Percentiles rank a stretch among this genome's conserved stretches.
phyloP scores from a whole-genome alignment of 2,113 vertebrate species.

The Thamnophis sirtalis region DNA sequence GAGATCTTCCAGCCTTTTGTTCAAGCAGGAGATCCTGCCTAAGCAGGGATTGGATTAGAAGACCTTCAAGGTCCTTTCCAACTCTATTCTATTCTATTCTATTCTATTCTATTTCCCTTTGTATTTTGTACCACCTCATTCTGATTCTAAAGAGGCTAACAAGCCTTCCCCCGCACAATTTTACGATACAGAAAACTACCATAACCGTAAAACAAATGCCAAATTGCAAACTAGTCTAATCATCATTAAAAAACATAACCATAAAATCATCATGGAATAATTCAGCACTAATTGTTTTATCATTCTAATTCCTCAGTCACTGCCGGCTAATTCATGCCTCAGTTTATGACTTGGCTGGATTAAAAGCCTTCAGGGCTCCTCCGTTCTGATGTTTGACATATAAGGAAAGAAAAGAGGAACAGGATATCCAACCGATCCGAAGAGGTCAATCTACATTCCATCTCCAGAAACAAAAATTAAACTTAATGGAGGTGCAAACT shows the following conservation, averaged over 20 bases:
- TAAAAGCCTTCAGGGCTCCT: not conserved
- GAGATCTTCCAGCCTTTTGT: too few relatives aligned
- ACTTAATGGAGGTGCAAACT: not conserved
- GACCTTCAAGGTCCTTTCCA: too few relatives aligned
- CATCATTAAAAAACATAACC: not conserved
- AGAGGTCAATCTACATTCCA: not conserved
- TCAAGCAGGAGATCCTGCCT: too few relatives aligned
- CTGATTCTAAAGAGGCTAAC: not conserved
- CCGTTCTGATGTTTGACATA: not conserved
- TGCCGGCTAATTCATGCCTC: not conserved
- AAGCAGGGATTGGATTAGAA: too few relatives aligned
- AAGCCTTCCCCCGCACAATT: not conserved
- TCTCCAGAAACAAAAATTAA: not conserved
- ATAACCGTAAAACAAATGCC: not conserved
- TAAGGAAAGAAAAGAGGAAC: not conserved
- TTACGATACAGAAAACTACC: not conserved
- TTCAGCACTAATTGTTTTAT: not conserved
- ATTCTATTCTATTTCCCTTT: not conserved
- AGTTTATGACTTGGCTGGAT: not conserved
- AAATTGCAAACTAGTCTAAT: not conserved
- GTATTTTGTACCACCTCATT: not conserved
- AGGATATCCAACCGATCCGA: not conserved
- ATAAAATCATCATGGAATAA: not conserved
- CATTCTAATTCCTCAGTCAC: not conserved
- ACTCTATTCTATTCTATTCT: too few relatives aligned